These are phyloP conservation scores for Torymus aiolomorphi DNA, from an alignment of 2,888 invertebrate species.

Conservation along the genomic window DNA sequence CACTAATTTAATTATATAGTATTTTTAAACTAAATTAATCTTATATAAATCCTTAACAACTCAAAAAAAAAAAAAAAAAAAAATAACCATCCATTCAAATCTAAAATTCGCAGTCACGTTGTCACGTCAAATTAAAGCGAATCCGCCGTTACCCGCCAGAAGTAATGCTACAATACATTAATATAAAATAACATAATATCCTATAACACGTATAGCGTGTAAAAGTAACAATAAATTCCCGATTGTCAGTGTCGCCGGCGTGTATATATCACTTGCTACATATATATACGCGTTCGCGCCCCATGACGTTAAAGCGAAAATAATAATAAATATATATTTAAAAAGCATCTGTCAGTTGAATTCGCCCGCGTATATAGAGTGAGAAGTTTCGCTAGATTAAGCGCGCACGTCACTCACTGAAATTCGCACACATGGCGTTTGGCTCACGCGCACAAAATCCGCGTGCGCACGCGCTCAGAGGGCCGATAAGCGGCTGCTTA, in stretches of 20 bases:
- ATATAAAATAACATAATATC: no score
- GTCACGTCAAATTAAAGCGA: no score
- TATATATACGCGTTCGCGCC: background rate
- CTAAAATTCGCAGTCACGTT: no score
- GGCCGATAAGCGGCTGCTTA: conserved; percentile 38
- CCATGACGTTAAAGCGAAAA: conserved; percentile 14
- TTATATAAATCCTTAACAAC: no score
- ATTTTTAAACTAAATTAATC: no score
- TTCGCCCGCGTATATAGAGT: background rate
- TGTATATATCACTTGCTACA: background rate
- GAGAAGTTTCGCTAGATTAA: conserved; percentile 34
- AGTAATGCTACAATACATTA: background rate
- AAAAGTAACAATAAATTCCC: background rate
- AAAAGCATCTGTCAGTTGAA: conserved; percentile 26
- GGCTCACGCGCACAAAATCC: conserved; percentile 5
- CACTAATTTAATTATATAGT: no score
- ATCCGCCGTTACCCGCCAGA: no score
- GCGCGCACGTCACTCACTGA: conserved; percentile 1
- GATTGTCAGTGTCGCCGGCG: no score
- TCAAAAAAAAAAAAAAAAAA: no score
- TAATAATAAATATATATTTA: conserved; percentile 37
- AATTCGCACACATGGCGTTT: background rate
- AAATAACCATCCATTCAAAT: no score
- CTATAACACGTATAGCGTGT: no score
- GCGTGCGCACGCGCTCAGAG: background rate